A percentile compares a stretch with the other conserved stretches of the same genome.
phyloP scores from a whole-genome alignment of 2,888 invertebrate species.

The Macaria liturata region DNA sequence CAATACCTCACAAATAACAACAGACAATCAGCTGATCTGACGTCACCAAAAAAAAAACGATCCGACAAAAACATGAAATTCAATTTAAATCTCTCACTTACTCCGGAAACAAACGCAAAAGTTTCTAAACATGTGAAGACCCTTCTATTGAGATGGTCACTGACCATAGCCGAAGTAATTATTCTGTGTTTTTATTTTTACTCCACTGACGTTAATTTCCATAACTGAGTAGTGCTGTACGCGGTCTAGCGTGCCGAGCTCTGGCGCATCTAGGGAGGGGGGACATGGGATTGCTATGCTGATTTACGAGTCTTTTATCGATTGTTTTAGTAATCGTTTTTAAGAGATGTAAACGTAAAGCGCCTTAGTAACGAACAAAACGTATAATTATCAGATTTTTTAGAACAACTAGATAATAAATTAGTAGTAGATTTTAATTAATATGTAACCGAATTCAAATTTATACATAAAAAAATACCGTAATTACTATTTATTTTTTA shows the following conservation, averaged over 20 bases:
- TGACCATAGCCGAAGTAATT: conserved; percentile 70
- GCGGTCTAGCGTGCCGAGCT: conserved; percentile 72
- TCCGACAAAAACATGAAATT: no score
- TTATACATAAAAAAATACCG: no score
- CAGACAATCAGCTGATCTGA: no score
- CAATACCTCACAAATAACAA: no score
- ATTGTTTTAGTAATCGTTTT: conserved; percentile 16
- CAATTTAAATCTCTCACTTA: background rate
- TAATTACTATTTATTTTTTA: no score
- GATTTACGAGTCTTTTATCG: conserved; percentile 29
- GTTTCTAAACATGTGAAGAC: conserved; percentile 47
- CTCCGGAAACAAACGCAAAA: conserved; percentile 20
- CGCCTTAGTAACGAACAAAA: no score
- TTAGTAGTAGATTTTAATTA: no score
- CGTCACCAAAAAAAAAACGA: no score
- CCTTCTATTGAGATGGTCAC: conserved; percentile 65
- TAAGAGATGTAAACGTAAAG: background rate
- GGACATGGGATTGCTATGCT: conserved; percentile 3
- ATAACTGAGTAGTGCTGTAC: conserved; percentile 70
- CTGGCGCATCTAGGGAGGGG: conserved; percentile 61
- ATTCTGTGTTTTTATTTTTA: conserved; percentile 75
- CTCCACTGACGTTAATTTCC: conserved; percentile 71
- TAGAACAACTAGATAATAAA: no score
- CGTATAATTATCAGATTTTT: no score
- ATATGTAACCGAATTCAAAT: no score